Evolutionary conservation across 2,113 vertebrate species (phyloP), one percentile per base, ranked within the genome.

Genomic region (Platichthys flesus): DNA sequence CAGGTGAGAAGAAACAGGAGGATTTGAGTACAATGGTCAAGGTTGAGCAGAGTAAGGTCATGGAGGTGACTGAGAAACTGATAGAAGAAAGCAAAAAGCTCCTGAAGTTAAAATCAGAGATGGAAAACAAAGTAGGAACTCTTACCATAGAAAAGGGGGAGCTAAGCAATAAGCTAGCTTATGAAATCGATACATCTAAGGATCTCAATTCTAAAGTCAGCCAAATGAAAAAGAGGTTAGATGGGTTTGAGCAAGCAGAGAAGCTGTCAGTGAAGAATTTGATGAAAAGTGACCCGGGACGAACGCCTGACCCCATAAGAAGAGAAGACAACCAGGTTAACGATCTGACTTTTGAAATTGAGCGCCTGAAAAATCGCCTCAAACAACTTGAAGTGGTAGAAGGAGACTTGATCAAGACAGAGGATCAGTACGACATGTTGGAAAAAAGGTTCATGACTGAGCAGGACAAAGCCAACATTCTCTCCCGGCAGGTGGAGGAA

Each of bases 61-160:
- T 96, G 96, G 96, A 98, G 76, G 96, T 99, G 35, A 99, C 97
- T 2, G 98, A 98, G 84, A 98, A 97, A 86, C 78, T 99, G 65
- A 99, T 99, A 68, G 97, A 99, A 64, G 98, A 99, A 90, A 99
- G 97, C 90, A 99, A 98, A 92, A 98, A 95, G 86, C 93, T 97
- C 71, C 88, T 99, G 20, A 99, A 97, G 89, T 74, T 99, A 47
- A 99, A 99, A 89, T 97, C 97, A 0, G 97, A 98, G 90, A 98
- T 98, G 97, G 97, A 98, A 89, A 96, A 94, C 83, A 97, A 96
- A 84, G 94, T 98, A 14, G 95, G 95, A 63, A 84, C 62, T 75
- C 89, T 99, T 83, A 95, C 93, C 8, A 96, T 93, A 80, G 97
- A 99, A 88, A 96, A 95, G 61, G 95, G 95, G 26, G 96, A 97